These are phyloP conservation scores for Heterodera filipjevi DNA, from an alignment of 2,888 invertebrate genomes.

Conservation along the genomic window DNA sequence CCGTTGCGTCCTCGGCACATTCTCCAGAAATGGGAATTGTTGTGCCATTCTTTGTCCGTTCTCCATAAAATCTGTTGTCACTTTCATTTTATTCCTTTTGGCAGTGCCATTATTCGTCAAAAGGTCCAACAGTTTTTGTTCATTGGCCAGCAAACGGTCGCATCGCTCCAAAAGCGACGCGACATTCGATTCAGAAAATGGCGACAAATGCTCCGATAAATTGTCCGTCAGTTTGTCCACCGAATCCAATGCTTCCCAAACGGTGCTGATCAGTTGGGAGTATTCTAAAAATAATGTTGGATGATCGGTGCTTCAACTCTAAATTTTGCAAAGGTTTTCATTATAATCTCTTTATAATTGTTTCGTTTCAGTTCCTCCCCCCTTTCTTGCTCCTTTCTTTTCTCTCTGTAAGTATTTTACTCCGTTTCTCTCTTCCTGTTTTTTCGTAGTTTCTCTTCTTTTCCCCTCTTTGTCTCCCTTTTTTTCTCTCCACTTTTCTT, in stretches of 20 bases:
- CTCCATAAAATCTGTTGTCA: neutral
- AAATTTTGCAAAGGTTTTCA: too few species aligned
- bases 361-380: too few species aligned
- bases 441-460: too few species aligned
- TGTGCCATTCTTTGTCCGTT: neutral
- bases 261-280: conserved; percentile 2
- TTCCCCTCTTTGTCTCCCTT: too few species aligned
- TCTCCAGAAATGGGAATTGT: neutral
- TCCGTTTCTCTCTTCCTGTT: too few species aligned
- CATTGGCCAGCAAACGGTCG: neutral
- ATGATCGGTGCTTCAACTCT: too few species aligned
- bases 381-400: too few species aligned
- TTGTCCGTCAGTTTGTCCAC: conserved; percentile 16
- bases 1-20: conserved; percentile 1
- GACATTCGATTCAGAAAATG: neutral
- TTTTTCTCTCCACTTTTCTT: too few species aligned
- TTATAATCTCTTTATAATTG: too few species aligned
- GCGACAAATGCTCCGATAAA: neutral
- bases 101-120: neutral
- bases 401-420: too few species aligned
- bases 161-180: neutral
- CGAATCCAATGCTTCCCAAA: conserved; percentile 20
- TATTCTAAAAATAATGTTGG: neutral
- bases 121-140: neutral
- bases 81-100: neutral